Base-by-base conservation (phyloP, 2,888 invertebrate genomes). In the Melikaiella ostensackeni region DNA sequence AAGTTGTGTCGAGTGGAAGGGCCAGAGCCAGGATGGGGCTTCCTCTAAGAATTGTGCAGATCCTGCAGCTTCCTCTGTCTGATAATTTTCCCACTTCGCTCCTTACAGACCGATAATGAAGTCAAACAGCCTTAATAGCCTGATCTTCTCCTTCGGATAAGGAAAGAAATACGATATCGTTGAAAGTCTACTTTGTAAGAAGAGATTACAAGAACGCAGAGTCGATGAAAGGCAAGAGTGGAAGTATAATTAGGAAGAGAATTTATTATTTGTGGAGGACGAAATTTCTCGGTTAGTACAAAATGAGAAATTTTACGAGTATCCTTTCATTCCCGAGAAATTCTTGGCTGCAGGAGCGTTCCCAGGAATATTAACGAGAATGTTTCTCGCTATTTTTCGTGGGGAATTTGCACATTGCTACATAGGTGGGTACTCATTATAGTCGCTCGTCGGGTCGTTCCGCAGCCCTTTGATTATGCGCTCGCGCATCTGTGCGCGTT, bases 321-420 rank as follows among this genome's bases (percentile, higher is more conserved):
- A 42, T 38, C 42, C 64, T 27, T 70, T 70, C 70, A 70, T 70
- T 70, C 50, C 50, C 50, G 70, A 50, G 70, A 70, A 70, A 70
- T 55, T 70, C 70, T 50, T 55, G 50, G 70, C n/a, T 70, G 30
- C n/a, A 70, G 27, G 30, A 50, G 30, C 50, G 70, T 70, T 70
- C 70, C 70, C 70, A 70, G 70, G 70, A 70, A 70, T 70, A 70
- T 70, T 70, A 70, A 70, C 50, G 70, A 70, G 70, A 70, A 70
- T 70, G 70, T 70, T 70, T 70, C 70, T 70, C 70, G 70, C 70
- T 55, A 70, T 70, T 70, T 70, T 70, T 70, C 70, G 70, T 70
- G 8, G 50, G 50, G 70, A 70, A 70, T 70, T 70, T 70, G 50
- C 50, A 70, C 70, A 70, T 70, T 70, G 70, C 70, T 50, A 50